Evolutionary conservation across 2,888 invertebrate genomes (phyloP), one percentile per base, ranked within the genome.

Genomic region (Amorpha juglandis): DNA sequence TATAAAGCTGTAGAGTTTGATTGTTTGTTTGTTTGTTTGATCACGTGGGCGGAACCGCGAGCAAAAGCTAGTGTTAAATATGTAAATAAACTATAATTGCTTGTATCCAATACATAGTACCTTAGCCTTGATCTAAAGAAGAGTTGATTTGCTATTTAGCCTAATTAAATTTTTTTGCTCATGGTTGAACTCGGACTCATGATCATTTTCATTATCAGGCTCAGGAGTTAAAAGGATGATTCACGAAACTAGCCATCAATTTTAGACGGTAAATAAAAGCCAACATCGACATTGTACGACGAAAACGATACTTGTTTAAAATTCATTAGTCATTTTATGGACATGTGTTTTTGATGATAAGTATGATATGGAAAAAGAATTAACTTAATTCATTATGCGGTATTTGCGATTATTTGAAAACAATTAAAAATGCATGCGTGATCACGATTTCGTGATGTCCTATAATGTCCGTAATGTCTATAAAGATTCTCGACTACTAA

Each of bases 371-470:
- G 4, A 27, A 4, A 27, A 27, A 27, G 27, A 3, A 27, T 27
- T 3, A 27, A 27, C 50, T 9, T 50, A 9, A 14, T 45, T 45
- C 16, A 50, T 50, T 50, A n/a, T 50, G 19, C 3, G 3, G 3
- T 16, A 8, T 8, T 8, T n/a, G 1, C 1, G 8, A 48, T 48
- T n/a, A 48, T n/a, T 16, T 48, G 16, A 48, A 48, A 48, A 2
- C 42, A 42, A 11, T 9, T 8, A 48, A n/a, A 48, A 14, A 16
- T 8, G 7, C 50, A 50, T 50, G 9, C 19, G 9, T 19, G 50
- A 50, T 50, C 50, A 50, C 50, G 50, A 16, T 9, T 9, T 50
- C 50, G 50, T 50, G 50, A 19, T 50, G 19, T 50, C 50, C 38
- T 38, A 1, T 27, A 4, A 27, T 27, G 4, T 48, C 16, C 48